Evolutionary conservation across 2,797 vertebrate species (phyloP).

Genomic region (Anguilla anguilla): DNA sequence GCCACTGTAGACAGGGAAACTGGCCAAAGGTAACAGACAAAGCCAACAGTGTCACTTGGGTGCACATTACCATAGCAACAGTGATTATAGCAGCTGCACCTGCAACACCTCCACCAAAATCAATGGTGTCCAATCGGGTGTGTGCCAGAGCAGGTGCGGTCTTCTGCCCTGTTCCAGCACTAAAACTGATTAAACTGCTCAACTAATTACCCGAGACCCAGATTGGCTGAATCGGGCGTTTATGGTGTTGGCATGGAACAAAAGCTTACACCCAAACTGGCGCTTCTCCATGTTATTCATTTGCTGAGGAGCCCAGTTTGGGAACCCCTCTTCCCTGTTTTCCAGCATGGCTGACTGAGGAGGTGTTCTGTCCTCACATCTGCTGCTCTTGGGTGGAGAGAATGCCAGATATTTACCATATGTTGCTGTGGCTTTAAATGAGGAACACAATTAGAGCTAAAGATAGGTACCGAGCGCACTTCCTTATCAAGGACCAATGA

Average conservation of each 20-base stretch:
- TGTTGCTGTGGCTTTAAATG: not conserved
- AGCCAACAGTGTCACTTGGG: not conserved
- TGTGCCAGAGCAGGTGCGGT: not conserved
- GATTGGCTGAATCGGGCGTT: no score
- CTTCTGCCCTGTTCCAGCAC: not conserved
- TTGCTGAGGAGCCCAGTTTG: not conserved
- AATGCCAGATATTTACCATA: not conserved
- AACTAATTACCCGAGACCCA: not conserved
- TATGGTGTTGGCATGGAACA: no score
- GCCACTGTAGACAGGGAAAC: not conserved
- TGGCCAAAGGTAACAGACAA: not conserved
- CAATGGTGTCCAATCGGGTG: not conserved
- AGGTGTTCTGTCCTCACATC: not conserved
- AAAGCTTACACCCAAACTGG: no score
- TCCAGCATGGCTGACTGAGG: not conserved
- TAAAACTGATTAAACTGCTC: not conserved
- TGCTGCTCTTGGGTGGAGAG: not conserved
- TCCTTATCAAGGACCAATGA: not conserved
- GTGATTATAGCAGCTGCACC: not conserved
- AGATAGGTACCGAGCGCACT: not conserved
- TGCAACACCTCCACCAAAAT: not conserved
- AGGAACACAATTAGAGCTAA: not conserved
- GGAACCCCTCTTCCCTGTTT: not conserved
- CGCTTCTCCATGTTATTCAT: no score
- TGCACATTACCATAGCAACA: not conserved